Base-by-base conservation (phyloP, 2,797 vertebrate genomes). In the Meda fulgida region DNA sequence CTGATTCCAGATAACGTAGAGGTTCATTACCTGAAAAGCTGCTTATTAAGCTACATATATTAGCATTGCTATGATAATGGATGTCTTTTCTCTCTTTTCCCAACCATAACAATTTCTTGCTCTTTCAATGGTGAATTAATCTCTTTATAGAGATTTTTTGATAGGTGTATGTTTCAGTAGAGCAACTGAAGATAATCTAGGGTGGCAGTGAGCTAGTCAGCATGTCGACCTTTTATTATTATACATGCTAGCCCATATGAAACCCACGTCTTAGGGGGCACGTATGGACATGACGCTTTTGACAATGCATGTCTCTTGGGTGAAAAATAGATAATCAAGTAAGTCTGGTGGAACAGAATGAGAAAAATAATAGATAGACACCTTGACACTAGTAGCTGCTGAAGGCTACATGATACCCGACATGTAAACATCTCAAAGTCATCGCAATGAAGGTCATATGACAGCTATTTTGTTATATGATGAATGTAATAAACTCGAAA, bases 371-470 rank as follows among this genome's bases (percentile, higher is more conserved):
- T 34, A 38, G 21, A 66, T 65, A 36, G 23, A 51, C 40, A 75
- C 23, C 21, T 76, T 75, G 23, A 66, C 34, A 31, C 19, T 46
- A 3, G 1, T 21, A 26, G 2, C 23, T 75, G 23, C 71, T 65
- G 5, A 14, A 73, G 21, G 38, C 26, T 63, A 60, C 36, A 72
- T 46, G 38, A 36, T 65, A 73, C 36, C 38, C 8, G 8, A 9
- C 70, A 51, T 31, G 8, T 34, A 36, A 83, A 83, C 81, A 51
- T 65, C 29, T 65, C 71, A 83, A 75, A 66, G 72, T 67, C 72
- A 66, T 19, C 23, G 6, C 13, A 60, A 5, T 53, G 58, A 66
- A 83, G 71, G 71, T 76, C 31, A 83, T 9, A 19, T 40, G 72
- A 66, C 72, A 40, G 72, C 38, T 76, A 10, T 58, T 46, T 73